These are phyloP conservation scores for Dysmachus trigonus DNA, from an alignment of 2,888 invertebrate species.

Conservation along the genomic window DNA sequence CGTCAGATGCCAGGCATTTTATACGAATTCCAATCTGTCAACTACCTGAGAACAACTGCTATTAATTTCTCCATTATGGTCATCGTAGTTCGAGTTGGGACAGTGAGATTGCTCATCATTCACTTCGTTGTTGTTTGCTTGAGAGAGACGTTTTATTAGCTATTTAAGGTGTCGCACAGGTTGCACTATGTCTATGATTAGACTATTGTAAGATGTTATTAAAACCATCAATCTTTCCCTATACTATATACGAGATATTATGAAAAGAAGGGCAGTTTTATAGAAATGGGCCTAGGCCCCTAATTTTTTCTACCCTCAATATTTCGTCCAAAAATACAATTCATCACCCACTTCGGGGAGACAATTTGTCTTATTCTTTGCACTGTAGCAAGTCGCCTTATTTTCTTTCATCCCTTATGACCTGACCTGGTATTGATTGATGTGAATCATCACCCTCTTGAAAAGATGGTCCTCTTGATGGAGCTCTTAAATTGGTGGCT, in stretches of 20 bases:
- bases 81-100: not conserved
- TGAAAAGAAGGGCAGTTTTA: not conserved
- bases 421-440: conserved; percentile 26
- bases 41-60: not conserved
- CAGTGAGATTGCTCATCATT: not conserved
- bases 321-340: not conserved
- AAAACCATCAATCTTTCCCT: not conserved
- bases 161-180: not conserved
- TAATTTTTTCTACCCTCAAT: not conserved
- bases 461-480: conserved; percentile 9
- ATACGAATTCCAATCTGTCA: not conserved
- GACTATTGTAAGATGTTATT: not conserved
- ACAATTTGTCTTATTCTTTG: not conserved
- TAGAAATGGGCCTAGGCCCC: not conserved
- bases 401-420: not conserved
- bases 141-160: not conserved
- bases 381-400: not conserved
- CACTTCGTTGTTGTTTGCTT: not conserved
- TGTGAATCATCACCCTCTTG: conserved; percentile 43
- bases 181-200: not conserved
- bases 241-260: not conserved
- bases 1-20: not conserved
- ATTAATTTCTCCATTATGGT: not conserved
- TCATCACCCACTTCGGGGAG: not conserved
- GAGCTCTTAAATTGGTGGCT: not conserved